Evolutionary conservation across 2,888 invertebrate species (phyloP), one percentile per base, ranked within the genome.

Genomic region (Brachypterus glaber): DNA sequence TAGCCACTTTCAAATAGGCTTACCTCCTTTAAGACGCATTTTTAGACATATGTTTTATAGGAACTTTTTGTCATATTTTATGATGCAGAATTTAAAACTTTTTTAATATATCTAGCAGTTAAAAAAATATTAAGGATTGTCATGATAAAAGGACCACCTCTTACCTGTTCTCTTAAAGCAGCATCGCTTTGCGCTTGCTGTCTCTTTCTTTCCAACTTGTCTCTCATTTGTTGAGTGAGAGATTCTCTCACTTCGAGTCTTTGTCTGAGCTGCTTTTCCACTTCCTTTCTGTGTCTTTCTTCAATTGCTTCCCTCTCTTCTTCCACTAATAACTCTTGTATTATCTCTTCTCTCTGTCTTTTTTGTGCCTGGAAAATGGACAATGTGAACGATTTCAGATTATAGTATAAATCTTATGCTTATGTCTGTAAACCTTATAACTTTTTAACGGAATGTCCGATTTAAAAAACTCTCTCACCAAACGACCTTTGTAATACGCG

Each of bases 241-340:
- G 67, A 63, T 4, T 53, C 31, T 3, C 59, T 56, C 3, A 59
- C 53, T 41, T 66, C 64, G 2, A 64, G 38, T 14, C 66, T 58
- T 25, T 58, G 48, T 11, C 64, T 50, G 11, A 69, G 60, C 5
- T 47, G 17, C 37, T 63, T 62, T 48, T 69, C 64, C 11, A 70
- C 41, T 30, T 64, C 61, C 38, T 62, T 55, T 15, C 60, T 52
- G 21, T 71, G 67, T 7, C 67, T 41, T 17, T 65, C 60, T 0
- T 64, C 58, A n/a, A 66, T 56, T 43, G 64, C 69, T 55, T 72
- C 74, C 12, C 70, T 47, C 8, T 55, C 56, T 48, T 74, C 73
- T 50, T 73, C 71, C 41, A 72, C 68, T 54, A 69, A 65, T 0
- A 74, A 59, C 3, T 62, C 54, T 37, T 63, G 65, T 24, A 73